Evolutionary conservation across 2,888 invertebrate species (phyloP), one percentile per base, ranked within the genome.

Genomic region (Unio pictorum): DNA sequence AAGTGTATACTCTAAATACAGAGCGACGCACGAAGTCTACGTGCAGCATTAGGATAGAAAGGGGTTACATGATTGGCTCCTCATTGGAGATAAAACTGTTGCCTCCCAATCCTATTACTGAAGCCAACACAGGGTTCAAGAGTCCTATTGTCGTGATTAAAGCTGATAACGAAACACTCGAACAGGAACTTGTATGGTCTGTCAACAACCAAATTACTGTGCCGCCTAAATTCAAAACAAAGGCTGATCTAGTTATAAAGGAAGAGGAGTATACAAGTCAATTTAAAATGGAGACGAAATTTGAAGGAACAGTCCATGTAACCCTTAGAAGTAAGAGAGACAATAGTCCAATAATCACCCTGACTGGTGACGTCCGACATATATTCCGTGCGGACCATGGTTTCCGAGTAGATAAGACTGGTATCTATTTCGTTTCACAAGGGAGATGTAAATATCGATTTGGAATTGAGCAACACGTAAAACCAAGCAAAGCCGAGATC

Each of bases 71-170:
- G 2, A 75, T 84, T 55, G 88, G 87, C 5, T 80, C 74, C 60
- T 80, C 71, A 30, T 72, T 90, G 1, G 84, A 85, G 30, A 79
- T 89, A 57, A 87, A 88, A 76, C 74, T 90, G 56, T 84, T 86
- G 6, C 88, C 89, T 1, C 90, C 90, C 6, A 89, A 89, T 67
- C 89, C 89, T 55, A 82, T 90, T 3, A 86, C 89, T 17, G 89
- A 89, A 72, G 90, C 90, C 7, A 88, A 88, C 67, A 89, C 89
- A n/a, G 90, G 90, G 1, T 90, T 90, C 78, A 84, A 85, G 75
- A 76, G 86, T 15, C 89, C 89, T 73, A 80, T 90, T 73, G 79
- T 82, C 62, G 80, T 89, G 58, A 82, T 83, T 64, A 88, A 88
- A 68, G 85, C 85, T 23, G 87, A 81, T 64, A 82, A 74, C 56